These are phyloP conservation scores for Zele albiditarsus DNA, from an alignment of 2,888 invertebrate genomes.

Conservation along the genomic window DNA sequence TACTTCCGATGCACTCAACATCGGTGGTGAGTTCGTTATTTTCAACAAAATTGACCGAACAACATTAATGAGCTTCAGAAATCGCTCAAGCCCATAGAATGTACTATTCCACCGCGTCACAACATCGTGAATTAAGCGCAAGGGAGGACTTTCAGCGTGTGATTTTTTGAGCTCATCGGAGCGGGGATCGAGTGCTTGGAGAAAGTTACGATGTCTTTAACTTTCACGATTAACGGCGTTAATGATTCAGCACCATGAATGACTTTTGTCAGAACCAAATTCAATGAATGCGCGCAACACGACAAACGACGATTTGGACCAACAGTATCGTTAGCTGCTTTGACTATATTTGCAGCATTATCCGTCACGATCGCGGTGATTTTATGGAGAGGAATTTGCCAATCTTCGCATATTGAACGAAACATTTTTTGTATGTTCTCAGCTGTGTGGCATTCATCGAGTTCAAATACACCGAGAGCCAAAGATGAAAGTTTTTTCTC, in stretches of 20 bases:
- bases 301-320: constrained; percentile 40
- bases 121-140: constrained; percentile 42
- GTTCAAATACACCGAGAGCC: constrained; percentile 26
- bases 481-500: constrained; percentile 27
- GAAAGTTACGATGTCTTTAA: constrained; percentile 39
- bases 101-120: too few relatives aligned
- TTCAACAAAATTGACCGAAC: too few relatives aligned
- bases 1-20: too few relatives aligned
- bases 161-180: constrained; percentile 35
- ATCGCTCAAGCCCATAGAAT: too few relatives aligned
- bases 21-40: too few relatives aligned
- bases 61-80: too few relatives aligned
- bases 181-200: constrained; percentile 36
- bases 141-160: constrained; percentile 34
- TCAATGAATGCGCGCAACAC: constrained; percentile 47
- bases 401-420: not conserved
- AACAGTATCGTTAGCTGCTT: constrained; percentile 43
- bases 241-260: constrained; percentile 17
- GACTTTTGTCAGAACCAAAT: constrained; percentile 40
- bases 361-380: constrained; percentile 45
- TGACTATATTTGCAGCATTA: constrained; percentile 44
- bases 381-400: constrained; percentile 25
- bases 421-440: constrained; percentile 30
- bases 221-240: constrained; percentile 31
- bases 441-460: constrained; percentile 25